Conservation (phyloP, 35 echinoderm and acorn worm species). For the Lytechinus variegatus region DNA sequence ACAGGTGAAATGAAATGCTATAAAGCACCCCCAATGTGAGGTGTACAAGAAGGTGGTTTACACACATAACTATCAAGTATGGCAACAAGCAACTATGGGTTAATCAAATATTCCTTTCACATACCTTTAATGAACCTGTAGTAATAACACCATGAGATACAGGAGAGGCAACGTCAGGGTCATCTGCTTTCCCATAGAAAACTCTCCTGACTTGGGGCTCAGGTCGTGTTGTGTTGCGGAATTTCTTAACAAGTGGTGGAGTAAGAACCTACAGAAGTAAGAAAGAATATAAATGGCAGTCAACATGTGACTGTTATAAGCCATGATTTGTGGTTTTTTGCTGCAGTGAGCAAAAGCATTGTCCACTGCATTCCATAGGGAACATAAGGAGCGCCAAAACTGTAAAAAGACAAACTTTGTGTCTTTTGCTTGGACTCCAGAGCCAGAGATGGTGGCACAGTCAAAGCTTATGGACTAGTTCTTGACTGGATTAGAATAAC, state of each 20-base stretch:
- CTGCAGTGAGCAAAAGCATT: no score
- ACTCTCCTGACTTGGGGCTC: slow-evolving; percentile 86
- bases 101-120: not conserved
- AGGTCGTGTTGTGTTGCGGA: slow-evolving; percentile 86
- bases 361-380: no score
- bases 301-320: not conserved
- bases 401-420: no score
- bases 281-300: not conserved
- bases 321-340: no score
- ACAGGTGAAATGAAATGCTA: not conserved
- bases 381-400: no score
- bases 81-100: not conserved
- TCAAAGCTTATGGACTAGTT: no score
- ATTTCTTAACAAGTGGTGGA: slow-evolving; percentile 94
- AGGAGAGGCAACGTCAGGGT: slow-evolving; percentile 86
- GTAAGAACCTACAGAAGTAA: slow-evolving; percentile 73
- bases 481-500: no score
- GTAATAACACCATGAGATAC: slow-evolving; percentile 85
- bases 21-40: not conserved
- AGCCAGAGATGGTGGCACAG: no score
- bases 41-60: not conserved
- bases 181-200: slow-evolving; percentile 88
- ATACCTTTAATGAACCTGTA: slow-evolving; percentile 72
- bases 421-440: no score
- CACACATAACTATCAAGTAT: not conserved